Base-by-base conservation (phyloP, 2,888 invertebrate genomes). In the Lordiphosa andalusiaca region DNA sequence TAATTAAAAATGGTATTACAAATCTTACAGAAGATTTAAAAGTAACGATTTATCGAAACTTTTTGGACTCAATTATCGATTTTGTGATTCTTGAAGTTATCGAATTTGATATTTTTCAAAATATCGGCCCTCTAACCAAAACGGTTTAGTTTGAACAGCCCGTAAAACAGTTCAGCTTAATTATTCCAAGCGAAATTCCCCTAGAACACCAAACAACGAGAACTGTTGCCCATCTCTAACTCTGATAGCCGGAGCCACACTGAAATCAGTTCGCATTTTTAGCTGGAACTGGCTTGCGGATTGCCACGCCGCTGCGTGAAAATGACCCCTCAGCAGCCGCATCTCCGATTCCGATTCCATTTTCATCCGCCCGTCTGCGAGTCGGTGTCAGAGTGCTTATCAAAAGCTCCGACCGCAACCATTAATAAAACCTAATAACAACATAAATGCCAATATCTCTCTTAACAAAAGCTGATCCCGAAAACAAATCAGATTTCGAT, bases 401-500 rank as follows among this genome's bases (percentile, higher is more conserved):
- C 75, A 69, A 69, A 75, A 60, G 61, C 40, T 30, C 40, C 48
- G 57, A 47, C 64, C 66, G 59, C 68, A 70, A 64, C 60, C 77
- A 81, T 81, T 84, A 84, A 84, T 78, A 81, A 61, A 56, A 57
- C 66, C 81, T 84, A 77, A 77, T 81, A 83, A 77, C 73, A 76
- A 77, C 77, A 84, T 81, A 73, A 77, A 70, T 53, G 73, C 49
- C 55, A 65, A 64, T 65, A 71, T 81, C 64, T 65, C 73, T 67
- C 9, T 76, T 73, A 60, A 67, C 67, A 67, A 67, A 33, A 67
- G 62, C 62, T 53, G 46, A 62, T 50, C 55, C 53, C 44, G 52
- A 52, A 53, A 39, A 46, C 42, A 39, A 85, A 86, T 87, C 84
- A 77, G 83, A 85, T 82, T 77, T 78, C 87, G 84, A 87, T 87